Evolutionary conservation across 2,113 vertebrate genomes (phyloP).

Genomic region (Tursiops truncatus): DNA sequence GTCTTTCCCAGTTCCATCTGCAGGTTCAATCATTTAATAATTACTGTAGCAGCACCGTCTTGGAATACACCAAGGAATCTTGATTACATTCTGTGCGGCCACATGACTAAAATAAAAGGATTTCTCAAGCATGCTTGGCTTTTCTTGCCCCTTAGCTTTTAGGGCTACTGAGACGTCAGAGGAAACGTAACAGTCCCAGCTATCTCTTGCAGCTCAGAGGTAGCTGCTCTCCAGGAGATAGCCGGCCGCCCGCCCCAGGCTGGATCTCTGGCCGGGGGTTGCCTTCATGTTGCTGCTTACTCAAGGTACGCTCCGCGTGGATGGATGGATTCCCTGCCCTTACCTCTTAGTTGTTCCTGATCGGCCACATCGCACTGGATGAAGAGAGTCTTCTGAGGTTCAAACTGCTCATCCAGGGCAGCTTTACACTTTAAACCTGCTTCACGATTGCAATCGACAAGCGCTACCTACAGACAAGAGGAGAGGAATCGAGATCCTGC

Average conservation of each 20-base stretch:
- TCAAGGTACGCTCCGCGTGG: background rate
- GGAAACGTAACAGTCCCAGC: background rate
- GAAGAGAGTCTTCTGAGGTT: constrained; percentile 88
- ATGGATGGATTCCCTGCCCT: background rate
- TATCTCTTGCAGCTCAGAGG: background rate
- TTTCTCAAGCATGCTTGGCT: constrained; percentile 42
- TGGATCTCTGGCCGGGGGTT: background rate
- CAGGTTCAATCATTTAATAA: background rate
- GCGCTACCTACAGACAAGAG: constrained; percentile 82
- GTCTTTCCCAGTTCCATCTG: background rate
- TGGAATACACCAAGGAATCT: constrained; percentile 43
- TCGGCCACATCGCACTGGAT: constrained; percentile 94
- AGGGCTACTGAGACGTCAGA: background rate
- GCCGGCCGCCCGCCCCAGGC: background rate
- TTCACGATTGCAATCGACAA: constrained; percentile 91
- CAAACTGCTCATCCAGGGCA: constrained; percentile 89
- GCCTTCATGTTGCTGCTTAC: constrained; percentile 43
- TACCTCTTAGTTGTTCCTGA: constrained; percentile 90
- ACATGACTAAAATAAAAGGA: constrained; percentile 56
- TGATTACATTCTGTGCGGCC: constrained; percentile 56
- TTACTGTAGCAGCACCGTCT: constrained; percentile 40
- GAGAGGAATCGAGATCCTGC: background rate
- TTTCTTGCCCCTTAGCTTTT: background rate
- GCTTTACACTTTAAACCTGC: constrained; percentile 88
- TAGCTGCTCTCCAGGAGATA: background rate